A percentile compares a stretch with the other conserved stretches of the same genome.
Conservation (phyloP, 2,888 invertebrate species). For the Neoscelio sp. region DNA sequence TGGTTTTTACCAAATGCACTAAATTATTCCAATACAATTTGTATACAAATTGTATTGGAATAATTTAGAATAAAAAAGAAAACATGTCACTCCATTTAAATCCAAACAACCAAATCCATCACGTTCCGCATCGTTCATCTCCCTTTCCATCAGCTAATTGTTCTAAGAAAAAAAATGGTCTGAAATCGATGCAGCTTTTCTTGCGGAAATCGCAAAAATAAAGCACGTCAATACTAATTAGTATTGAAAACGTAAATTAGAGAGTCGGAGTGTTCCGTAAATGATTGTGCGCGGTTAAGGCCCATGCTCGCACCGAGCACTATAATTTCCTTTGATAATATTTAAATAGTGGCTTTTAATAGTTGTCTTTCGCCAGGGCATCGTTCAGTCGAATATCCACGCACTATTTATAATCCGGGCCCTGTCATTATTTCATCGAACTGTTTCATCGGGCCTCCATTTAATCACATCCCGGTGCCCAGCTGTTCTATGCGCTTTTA, state of each 20-base stretch:
- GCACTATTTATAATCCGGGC: slow-evolving; percentile 79
- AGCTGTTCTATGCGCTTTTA: slow-evolving; percentile 56
- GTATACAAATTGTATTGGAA: too few relatives aligned
- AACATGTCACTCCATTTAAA: too few relatives aligned
- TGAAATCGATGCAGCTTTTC: slow-evolving; percentile 47
- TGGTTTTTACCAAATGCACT: too few relatives aligned
- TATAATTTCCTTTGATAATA: slow-evolving; percentile 81
- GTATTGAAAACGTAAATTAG: slow-evolving; percentile 80
- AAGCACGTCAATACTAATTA: slow-evolving; percentile 80
- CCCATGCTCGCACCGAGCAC: slow-evolving; percentile 70
- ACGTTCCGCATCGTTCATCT: slow-evolving; percentile 34
- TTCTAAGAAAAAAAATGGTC: slow-evolving; percentile 54
- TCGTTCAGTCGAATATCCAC: slow-evolving; percentile 58
- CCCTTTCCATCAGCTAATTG: slow-evolving; percentile 34
- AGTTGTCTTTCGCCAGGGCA: slow-evolving; percentile 73
- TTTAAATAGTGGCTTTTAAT: slow-evolving; percentile 81
- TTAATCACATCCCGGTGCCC: slow-evolving; percentile 64
- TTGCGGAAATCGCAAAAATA: slow-evolving; percentile 72
- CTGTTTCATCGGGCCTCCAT: slow-evolving; percentile 78
- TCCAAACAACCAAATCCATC: too few relatives aligned
- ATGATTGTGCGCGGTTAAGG: slow-evolving; percentile 71
- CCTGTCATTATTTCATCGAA: slow-evolving; percentile 81
- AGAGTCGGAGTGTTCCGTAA: slow-evolving; percentile 71
- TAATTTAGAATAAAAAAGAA: too few relatives aligned
- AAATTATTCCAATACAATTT: too few relatives aligned